These are phyloP conservation scores for Apaloderma vittatum DNA, from an alignment of 2,113 vertebrate species.

Conservation along the genomic window DNA sequence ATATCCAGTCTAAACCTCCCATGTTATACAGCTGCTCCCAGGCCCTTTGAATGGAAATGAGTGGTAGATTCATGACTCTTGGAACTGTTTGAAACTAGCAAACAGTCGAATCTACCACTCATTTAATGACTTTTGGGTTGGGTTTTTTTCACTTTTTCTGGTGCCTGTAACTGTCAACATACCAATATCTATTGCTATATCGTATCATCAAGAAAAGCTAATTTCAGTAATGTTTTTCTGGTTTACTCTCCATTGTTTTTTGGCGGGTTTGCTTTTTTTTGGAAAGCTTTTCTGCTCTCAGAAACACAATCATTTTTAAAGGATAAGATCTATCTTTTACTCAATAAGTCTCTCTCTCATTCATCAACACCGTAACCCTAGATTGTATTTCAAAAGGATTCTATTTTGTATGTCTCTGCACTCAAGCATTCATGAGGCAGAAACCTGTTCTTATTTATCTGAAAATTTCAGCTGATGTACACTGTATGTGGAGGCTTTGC, in stretches of 20 bases:
- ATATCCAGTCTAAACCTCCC: background rate
- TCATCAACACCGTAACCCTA: background rate
- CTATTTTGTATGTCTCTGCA: background rate
- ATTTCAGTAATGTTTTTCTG: background rate
- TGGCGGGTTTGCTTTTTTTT: background rate
- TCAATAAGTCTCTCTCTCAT: background rate
- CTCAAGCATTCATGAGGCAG: background rate
- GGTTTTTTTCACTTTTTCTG: accelerated
- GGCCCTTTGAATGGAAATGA: background rate
- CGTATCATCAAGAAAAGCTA: background rate
- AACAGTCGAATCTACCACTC: background rate
- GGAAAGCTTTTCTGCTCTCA: background rate
- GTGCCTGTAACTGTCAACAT: background rate
- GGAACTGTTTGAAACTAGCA: background rate
- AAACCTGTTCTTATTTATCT: slow-evolving; percentile 4
- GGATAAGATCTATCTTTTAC: background rate
- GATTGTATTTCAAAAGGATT: background rate
- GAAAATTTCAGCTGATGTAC: background rate
- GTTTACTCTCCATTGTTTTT: background rate
- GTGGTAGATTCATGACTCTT: background rate
- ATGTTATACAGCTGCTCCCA: background rate
- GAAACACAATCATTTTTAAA: background rate
- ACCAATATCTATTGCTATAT: background rate
- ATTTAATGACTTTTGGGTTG: accelerated
- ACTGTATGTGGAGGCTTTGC: background rate